Evolutionary conservation across 1,140 invertebrate species (phyloP).

Genomic region (Pemphigus obesinymphae): DNA sequence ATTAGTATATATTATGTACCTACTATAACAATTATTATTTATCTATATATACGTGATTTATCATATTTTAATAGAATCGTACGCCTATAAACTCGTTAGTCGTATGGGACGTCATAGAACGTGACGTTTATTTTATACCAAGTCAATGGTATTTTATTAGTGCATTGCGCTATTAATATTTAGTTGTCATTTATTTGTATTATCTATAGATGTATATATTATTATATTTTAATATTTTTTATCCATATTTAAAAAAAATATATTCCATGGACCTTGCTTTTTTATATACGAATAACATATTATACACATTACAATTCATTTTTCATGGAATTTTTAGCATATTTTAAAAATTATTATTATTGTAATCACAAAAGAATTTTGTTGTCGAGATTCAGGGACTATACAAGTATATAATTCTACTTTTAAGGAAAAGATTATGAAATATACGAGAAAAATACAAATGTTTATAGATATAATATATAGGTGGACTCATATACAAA

Average conservation of each 20-base stretch:
- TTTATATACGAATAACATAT: no score
- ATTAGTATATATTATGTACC: no score
- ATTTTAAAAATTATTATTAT: neutral
- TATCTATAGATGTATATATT: neutral
- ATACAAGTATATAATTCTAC: neutral
- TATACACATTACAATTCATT: neutral
- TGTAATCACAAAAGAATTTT: neutral
- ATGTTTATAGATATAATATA: no score
- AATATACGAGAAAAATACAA: no score
- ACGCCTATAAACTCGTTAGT: no score
- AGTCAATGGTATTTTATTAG: constrained; percentile 13
- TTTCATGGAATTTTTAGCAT: neutral
- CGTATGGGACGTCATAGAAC: neutral
- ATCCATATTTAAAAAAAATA: neutral
- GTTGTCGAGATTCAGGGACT: neutral
- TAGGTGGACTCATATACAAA: no score
- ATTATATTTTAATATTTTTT: neutral
- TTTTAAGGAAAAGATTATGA: neutral
- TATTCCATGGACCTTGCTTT: neutral
- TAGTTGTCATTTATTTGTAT: neutral
- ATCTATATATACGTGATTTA: constrained; percentile 13
- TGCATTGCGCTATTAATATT: neutral
- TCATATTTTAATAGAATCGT: neutral
- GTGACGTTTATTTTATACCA: neutral
- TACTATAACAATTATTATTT: neutral